These are phyloP conservation scores for Odocoileus hemionus DNA, from an alignment of 2,113 vertebrate species.

Conservation along the genomic window DNA sequence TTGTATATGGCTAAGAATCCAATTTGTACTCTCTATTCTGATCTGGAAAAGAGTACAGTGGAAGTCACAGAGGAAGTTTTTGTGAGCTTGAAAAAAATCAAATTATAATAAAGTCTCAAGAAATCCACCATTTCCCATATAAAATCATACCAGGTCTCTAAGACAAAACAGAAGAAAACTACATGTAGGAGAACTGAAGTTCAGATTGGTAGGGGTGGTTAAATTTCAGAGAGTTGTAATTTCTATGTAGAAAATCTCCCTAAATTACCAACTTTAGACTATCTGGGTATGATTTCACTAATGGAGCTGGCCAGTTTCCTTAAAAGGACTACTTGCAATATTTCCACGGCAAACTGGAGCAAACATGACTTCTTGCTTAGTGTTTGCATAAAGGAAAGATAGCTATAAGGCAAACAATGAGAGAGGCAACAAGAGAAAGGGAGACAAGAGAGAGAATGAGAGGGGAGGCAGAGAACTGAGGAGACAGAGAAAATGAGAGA, in stretches of 20 bases:
- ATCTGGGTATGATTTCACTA: slow-evolving; percentile 42
- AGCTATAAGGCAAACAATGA: slow-evolving; percentile 43
- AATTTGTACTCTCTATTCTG: background rate
- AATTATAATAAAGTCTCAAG: slow-evolving; percentile 19
- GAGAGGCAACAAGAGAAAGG: background rate
- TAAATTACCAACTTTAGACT: slow-evolving; percentile 45
- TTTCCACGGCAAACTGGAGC: slow-evolving; percentile 57
- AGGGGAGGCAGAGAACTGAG: background rate
- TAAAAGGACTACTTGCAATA: slow-evolving; percentile 40
- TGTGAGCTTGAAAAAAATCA: background rate
- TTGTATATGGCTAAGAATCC: slow-evolving; percentile 2
- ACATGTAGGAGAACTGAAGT: background rate
- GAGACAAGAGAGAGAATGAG: background rate
- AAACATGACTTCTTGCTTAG: slow-evolving; percentile 48
- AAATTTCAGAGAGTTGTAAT: slow-evolving; percentile 27
- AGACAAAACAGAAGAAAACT: slow-evolving; percentile 20
- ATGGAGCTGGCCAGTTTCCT: slow-evolving; percentile 11
- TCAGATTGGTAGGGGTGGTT: background rate
- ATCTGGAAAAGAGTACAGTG: background rate
- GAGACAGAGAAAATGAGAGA: background rate
- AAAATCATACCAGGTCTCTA: slow-evolving; percentile 2
- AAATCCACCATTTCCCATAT: background rate
- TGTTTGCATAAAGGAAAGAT: slow-evolving; percentile 44
- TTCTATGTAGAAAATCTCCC: slow-evolving; percentile 11
- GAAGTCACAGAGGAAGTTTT: slow-evolving; percentile 1